Evolutionary conservation across 1,140 invertebrate species (phyloP).

Genomic region (Pomacea maculata): DNA sequence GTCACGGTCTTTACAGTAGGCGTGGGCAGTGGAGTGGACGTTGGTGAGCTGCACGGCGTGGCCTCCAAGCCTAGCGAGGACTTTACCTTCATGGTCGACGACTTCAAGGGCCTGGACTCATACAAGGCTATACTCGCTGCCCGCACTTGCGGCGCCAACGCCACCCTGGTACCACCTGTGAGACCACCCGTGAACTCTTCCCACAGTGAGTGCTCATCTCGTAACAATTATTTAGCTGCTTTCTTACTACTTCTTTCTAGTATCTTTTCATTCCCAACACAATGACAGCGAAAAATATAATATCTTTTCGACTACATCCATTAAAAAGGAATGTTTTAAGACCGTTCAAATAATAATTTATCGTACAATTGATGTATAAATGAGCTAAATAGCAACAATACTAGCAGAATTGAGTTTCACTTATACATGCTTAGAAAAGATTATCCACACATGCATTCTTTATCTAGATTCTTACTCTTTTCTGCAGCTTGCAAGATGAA

Average conservation of each 20-base stretch:
- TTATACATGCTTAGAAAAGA: background rate
- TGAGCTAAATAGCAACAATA: background rate
- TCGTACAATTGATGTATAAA: background rate
- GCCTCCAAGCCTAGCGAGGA: constrained; percentile 43
- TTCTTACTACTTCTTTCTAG: background rate
- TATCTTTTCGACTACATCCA: background rate
- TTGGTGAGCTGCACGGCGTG: constrained; percentile 46
- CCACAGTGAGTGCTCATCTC: background rate
- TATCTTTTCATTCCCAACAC: background rate
- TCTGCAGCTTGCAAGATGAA: constrained; percentile 9
- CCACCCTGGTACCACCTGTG: background rate
- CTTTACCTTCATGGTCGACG: constrained; percentile 47
- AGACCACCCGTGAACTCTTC: constrained; percentile 2
- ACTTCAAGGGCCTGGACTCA: constrained; percentile 36
- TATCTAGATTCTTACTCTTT: background rate
- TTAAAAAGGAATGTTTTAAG: background rate
- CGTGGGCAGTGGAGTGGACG: constrained; percentile 44
- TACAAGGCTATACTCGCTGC: constrained; percentile 34
- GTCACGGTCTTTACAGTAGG: constrained; percentile 56
- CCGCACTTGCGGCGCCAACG: constrained; percentile 21
- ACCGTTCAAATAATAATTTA: background rate
- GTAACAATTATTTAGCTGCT: background rate
- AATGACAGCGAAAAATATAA: background rate
- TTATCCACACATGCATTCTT: background rate
- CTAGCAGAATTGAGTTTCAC: background rate